A percentile compares a stretch with the other conserved stretches of the same genome.
Evolutionary conservation across 2,113 vertebrate genomes (phyloP).

Genomic region (human): GRCh38 chr6:9979001-9979500

Average conservation of each 20-base stretch:
- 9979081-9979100: not conserved
- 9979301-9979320: not conserved
- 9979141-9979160: not conserved
- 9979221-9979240: not conserved
- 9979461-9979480: not conserved
- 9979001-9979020: not conserved
- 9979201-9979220: not conserved
- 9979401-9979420: not conserved
- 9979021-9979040: not conserved
- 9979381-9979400: not conserved
- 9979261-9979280: not conserved
- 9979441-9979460: not conserved
- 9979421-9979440: not conserved
- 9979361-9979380: not conserved
- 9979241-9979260: not conserved
- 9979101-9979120: not conserved
- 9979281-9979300: not conserved
- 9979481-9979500: not conserved
- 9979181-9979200: not conserved
- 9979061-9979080: not conserved
- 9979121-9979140: too few relatives aligned
- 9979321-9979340: not conserved
- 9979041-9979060: not conserved
- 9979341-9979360: not conserved
- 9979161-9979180: not conserved